Base-by-base conservation (phyloP, 2,797 vertebrate genomes). In the Pygocentrus nattereri region DNA sequence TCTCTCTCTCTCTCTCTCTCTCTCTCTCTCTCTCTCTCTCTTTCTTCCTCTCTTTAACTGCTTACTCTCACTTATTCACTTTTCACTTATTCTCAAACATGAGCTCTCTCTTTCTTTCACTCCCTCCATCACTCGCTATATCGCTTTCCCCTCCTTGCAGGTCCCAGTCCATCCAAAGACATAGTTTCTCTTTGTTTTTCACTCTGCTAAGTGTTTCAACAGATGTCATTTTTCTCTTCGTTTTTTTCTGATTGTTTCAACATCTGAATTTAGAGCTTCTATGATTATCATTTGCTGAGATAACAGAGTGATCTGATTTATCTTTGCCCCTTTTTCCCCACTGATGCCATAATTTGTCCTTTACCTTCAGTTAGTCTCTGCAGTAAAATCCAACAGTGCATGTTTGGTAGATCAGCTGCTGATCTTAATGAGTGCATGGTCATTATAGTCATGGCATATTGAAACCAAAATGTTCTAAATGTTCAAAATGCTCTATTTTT, bases 211-310 rank as follows among this genome's bases (percentile, higher is more conserved):
- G 69, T 67, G 70, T 38, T 82, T 59, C 54, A 81, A 59, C 86
- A 86, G 82, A 86, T 86, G 84, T 54, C 77, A 59, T 79, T 83
- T 85, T 61, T 81, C 25, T 41, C 56, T 30, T 30, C 68, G 1
- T 71, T 82, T 71, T 84, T 77, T 62, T 47, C 44, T 72, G 64
- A 81, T 76, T 81, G 77, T 83, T 87, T 79, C 62, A 74, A 64
- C 83, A 87, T 84, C 81, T 83, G 76, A 81, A 72, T 72, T 38
- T 18, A 41, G 38, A 72, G 70, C 49, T 59, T 58, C 78, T 27
- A 2, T 3, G 71, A 62, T 67, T 64, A 71, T 65, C 41, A 25
- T 61, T 52, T 69, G 65, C 71, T 56, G 16, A 65, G 21, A 19
- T 71, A 19, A 67, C 31, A 21, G 6, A 50, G 18, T 62, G 54